These are phyloP conservation scores for Drosophila elegans DNA, from an alignment of 1,140 invertebrate species.

Conservation along the genomic window DNA sequence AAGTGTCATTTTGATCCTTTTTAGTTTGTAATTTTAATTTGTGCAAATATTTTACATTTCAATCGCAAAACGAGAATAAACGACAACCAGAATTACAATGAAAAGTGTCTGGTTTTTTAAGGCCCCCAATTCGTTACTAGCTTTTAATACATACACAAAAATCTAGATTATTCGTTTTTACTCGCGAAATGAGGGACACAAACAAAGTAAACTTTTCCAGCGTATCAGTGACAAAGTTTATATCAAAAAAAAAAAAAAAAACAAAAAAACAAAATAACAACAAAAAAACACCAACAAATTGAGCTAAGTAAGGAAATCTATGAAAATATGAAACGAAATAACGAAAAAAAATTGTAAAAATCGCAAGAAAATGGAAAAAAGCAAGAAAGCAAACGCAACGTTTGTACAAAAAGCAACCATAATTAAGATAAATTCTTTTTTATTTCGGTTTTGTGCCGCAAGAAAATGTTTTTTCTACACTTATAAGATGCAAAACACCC, in stretches of 20 bases:
- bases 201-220: slow-evolving; percentile 16
- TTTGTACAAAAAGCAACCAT: slow-evolving; percentile 27
- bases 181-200: slow-evolving; percentile 27
- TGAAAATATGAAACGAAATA: slow-evolving; percentile 16
- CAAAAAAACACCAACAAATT: slow-evolving; percentile 38
- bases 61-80: slow-evolving; percentile 1
- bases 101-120: background rate
- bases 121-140: background rate
- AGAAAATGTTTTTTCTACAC: slow-evolving; percentile 28
- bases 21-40: slow-evolving; percentile 21
- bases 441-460: slow-evolving; percentile 28
- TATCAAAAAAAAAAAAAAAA: slow-evolving; percentile 9
- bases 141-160: background rate
- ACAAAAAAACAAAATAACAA: background rate
- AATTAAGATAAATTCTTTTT: slow-evolving; percentile 24
- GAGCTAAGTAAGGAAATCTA: slow-evolving; percentile 45
- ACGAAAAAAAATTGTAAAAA: slow-evolving; percentile 26
- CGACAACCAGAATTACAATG: background rate
- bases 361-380: slow-evolving; percentile 13
- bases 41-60: slow-evolving; percentile 11
- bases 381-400: slow-evolving; percentile 11
- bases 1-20: slow-evolving; percentile 10
- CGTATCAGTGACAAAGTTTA: slow-evolving; percentile 30
- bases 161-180: slow-evolving; percentile 5
- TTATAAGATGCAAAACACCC: slow-evolving; percentile 24